Evolutionary conservation across 2,797 vertebrate genomes (phyloP), one percentile per base, ranked within the genome.

Genomic region (Pelodytes ibericus): DNA sequence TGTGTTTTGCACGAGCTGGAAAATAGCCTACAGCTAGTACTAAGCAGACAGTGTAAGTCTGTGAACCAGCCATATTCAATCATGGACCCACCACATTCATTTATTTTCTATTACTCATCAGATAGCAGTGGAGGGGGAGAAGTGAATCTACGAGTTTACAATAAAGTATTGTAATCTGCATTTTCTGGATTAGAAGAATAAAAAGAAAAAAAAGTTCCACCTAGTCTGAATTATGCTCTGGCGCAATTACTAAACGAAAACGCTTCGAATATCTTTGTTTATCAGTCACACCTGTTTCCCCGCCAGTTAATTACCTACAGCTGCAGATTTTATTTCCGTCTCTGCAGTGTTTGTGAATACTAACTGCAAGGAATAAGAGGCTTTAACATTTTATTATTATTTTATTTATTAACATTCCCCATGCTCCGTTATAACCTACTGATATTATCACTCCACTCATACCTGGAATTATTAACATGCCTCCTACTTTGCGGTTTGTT

Each of bases 391-490:
- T 16, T 10, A 36, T 44, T 41, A 25, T 71, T 71, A 36, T 59
- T 71, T 36, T 44, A 41, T 71, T 41, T 59, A 44, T 58, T 33
- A 25, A 59, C 20, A 65, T 57, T 10, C 57, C 16, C 36, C n/a
- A 44, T 74, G 65, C n/a, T 58, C 27, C 24, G 61, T 74, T 74
- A 30, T 31, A 66, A 31, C 27, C 8, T 51, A 44, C 31, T 36
- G 41, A 59, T 51, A 36, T 67, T 10, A 41, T 64, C 60, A 39
- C 60, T 33, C 36, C 36, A 30, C 18, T 44, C 58, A 58, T 74
- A 74, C 66, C n/a, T 74, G 26, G 24, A 53, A 74, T 74, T 59
- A 74, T 74, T 67, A 29, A 59, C n/a, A 20, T 65, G 31, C 63
- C 53, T 74, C 47, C 20, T 51, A 65, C 18, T 18, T 26, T 44